Evolutionary conservation across 2,113 vertebrate genomes (phyloP), one percentile per base, ranked within the genome.

Genomic region (Tyrannus savana): DNA sequence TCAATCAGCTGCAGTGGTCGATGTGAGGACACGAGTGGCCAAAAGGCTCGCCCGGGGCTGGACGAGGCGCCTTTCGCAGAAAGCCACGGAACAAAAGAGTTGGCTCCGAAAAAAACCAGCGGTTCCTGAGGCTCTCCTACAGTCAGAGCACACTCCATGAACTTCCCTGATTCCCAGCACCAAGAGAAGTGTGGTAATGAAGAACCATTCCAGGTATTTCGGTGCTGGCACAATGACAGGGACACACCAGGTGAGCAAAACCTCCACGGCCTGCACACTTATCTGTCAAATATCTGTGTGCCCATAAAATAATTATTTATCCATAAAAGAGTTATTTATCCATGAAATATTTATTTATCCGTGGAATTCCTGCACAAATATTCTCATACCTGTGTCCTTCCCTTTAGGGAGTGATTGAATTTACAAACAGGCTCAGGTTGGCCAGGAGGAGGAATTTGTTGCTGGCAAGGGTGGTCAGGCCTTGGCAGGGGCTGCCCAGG

Each of bases 21-120:
- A 81, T 39, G 76, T 71, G 95, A 63, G 50, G 93, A 92, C 42
- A 91, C 73, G 81, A 35, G 31, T 71, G 91, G 69, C 55, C 91
- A 78, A 78, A 93, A 39, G 55, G 46, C 25, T 82, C 80, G n/a
- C 41, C 62, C 79, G 58, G 39, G 24, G 37, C 33, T 56, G 74
- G 41, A 69, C 41, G 44, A 56, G 72, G 53, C 13, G 2, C 66
- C 84, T 91, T 95, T 89, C 91, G 87, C 87, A 88, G 73, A 84
- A 93, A 84, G 33, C n/a, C 76, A 47, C 23, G 46, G 19, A 62
- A 84, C 53, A 89, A 62, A 84, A 86, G 37, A 46, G 35, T 81
- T 87, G 67, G 63, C 58, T 72, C 75, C 55, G 50, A 46, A 85
- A 84, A 85, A 88, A 63, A 14, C 66, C 60, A 39, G 27, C 24